Percentiles rank a stretch among this genome's conserved stretches.
phyloP scores from a whole-genome alignment of 2,113 vertebrate genomes.

The Melospiza melodia region DNA sequence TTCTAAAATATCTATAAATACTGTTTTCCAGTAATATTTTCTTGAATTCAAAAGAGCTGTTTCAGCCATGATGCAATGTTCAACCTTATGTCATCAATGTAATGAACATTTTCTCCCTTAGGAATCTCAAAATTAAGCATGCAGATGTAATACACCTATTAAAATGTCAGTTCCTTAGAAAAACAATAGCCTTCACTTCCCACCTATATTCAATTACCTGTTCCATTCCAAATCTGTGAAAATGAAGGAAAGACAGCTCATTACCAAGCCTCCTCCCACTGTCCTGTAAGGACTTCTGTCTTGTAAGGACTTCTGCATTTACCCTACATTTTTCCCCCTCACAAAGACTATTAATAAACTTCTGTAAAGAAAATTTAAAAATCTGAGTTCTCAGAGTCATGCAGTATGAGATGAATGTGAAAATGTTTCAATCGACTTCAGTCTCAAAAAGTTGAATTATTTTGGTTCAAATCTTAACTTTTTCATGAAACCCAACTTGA shows the following conservation, averaged over 20 bases:
- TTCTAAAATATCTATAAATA: background rate
- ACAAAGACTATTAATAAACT: background rate
- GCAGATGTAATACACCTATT: background rate
- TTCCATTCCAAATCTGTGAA: background rate
- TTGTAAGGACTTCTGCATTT: background rate
- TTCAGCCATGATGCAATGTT: background rate
- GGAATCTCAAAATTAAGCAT: background rate
- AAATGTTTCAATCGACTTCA: background rate
- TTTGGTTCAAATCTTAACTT: background rate
- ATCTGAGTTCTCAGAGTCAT: background rate
- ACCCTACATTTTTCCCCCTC: background rate
- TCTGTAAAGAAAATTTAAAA: background rate
- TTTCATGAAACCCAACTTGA: background rate
- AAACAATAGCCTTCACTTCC: conserved; percentile 39
- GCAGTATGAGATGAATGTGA: background rate
- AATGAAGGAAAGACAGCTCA: background rate
- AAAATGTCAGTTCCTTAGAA: conserved; percentile 17
- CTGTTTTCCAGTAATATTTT: background rate
- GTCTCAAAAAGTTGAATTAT: background rate
- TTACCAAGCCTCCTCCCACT: background rate
- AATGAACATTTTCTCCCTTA: background rate
- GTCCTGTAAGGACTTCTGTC: background rate
- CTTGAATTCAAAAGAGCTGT: background rate
- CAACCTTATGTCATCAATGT: background rate
- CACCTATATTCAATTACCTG: background rate